Conservation (phyloP, 1,140 invertebrate species). For the Zaprionus ornatus region DNA sequence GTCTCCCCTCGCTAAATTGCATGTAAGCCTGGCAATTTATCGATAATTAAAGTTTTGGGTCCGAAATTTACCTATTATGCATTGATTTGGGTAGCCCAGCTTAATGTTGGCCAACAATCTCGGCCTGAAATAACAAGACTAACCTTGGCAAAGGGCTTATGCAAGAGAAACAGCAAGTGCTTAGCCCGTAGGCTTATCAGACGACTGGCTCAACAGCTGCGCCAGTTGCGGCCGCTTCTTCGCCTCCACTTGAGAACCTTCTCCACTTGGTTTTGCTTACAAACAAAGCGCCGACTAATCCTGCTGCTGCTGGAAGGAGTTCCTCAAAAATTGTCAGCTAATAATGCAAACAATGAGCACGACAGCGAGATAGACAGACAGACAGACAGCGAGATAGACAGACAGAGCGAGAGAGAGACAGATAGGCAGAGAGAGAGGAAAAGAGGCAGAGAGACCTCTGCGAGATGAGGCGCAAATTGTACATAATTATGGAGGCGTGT, state of each 20-base stretch:
- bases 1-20: too few species aligned
- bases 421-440: not conserved
- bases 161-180: constrained; percentile 59
- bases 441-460: constrained; percentile 10
- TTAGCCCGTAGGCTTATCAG: constrained; percentile 50
- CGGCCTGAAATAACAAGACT: constrained; percentile 62
- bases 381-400: not conserved
- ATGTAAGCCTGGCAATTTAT: not conserved
- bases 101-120: constrained; percentile 6
- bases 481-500: constrained; percentile 51
- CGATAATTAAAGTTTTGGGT: constrained; percentile 9
- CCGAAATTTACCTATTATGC: too few species aligned
- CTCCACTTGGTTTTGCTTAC: constrained; percentile 29
- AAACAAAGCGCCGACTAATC: constrained; percentile 71
- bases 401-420: not conserved
- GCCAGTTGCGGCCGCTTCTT: not conserved
- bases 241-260: constrained; percentile 5
- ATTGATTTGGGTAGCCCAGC: not conserved
- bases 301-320: constrained; percentile 43
- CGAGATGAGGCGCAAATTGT: constrained; percentile 59
- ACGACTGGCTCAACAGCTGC: constrained; percentile 22
- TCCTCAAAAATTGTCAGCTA: constrained; percentile 71
- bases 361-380: not conserved
- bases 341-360: constrained; percentile 75
- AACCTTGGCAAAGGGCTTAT: constrained; percentile 41